These are phyloP conservation scores for Polypedilum pembai DNA, from an alignment of 1,140 invertebrate species.

Conservation along the genomic window DNA sequence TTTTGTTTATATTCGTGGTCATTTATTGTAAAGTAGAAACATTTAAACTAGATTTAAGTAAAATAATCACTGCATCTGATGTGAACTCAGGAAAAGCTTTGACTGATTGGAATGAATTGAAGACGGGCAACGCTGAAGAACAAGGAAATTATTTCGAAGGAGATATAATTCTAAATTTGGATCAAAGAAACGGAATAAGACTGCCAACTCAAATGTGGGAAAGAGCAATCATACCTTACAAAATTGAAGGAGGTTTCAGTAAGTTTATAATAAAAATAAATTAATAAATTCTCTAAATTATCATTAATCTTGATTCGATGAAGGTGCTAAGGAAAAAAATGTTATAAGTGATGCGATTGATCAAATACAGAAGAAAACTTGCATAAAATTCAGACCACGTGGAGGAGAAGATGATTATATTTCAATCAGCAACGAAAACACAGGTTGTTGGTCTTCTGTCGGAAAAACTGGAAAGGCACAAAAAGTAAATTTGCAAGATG, in stretches of 20 bases:
- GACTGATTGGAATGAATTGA: neutral
- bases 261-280: constrained; percentile 40
- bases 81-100: neutral
- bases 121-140: constrained; percentile 60
- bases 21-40: too few species aligned
- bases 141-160: constrained; percentile 65
- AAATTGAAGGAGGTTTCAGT: constrained; percentile 58
- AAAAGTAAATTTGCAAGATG: constrained; percentile 59
- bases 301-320: too few species aligned
- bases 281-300: too few species aligned
- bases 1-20: too few species aligned
- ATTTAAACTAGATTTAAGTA: too few species aligned
- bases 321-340: constrained; percentile 31
- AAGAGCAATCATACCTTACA: constrained; percentile 59
- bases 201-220: constrained; percentile 54
- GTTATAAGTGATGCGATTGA: constrained; percentile 55
- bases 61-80: too few species aligned
- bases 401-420: constrained; percentile 55
- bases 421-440: constrained; percentile 51
- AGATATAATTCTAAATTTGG: constrained; percentile 58
- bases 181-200: constrained; percentile 54
- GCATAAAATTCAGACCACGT: constrained; percentile 59
- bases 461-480: constrained; percentile 51
- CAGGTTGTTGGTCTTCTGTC: constrained; percentile 62
- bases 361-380: constrained; percentile 62